Conservation (phyloP, 2,113 vertebrate species). For the Microcebus murinus region DNA sequence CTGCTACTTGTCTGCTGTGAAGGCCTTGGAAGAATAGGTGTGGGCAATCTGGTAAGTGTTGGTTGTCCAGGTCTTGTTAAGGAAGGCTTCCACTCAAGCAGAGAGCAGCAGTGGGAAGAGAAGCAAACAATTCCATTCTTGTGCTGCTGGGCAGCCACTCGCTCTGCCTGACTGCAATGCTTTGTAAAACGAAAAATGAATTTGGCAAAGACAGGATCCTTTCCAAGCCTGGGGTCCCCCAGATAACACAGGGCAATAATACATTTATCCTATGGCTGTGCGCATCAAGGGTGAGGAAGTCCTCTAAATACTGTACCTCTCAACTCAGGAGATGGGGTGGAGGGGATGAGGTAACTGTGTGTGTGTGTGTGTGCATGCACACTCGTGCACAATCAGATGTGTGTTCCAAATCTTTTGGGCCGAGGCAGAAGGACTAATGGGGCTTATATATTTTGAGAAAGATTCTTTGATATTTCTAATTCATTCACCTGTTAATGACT, state of each 20-base stretch:
- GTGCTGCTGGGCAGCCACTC: background rate
- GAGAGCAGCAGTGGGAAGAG: background rate
- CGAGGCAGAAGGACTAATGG: background rate
- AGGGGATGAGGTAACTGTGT: background rate
- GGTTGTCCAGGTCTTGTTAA: conserved; percentile 88
- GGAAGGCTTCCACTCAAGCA: background rate
- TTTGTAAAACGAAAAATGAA: background rate
- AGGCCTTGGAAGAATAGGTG: conserved; percentile 92
- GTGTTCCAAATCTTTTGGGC: background rate
- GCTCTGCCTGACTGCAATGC: background rate
- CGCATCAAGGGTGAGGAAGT: background rate
- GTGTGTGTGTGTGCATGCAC: background rate
- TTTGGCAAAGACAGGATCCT: background rate
- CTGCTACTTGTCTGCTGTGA: conserved; percentile 88
- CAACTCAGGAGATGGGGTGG: too few species aligned
- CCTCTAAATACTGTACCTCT: background rate
- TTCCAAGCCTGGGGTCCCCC: background rate
- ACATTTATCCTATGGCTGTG: background rate
- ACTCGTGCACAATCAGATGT: background rate
- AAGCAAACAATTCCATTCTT: background rate
- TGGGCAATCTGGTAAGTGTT: conserved; percentile 89
- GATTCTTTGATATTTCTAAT: background rate
- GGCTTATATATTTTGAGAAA: background rate
- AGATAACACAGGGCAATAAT: background rate
- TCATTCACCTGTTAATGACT: background rate